These are phyloP conservation scores for Idaea biselata DNA, from an alignment of 2,888 invertebrate species.

Conservation along the genomic window DNA sequence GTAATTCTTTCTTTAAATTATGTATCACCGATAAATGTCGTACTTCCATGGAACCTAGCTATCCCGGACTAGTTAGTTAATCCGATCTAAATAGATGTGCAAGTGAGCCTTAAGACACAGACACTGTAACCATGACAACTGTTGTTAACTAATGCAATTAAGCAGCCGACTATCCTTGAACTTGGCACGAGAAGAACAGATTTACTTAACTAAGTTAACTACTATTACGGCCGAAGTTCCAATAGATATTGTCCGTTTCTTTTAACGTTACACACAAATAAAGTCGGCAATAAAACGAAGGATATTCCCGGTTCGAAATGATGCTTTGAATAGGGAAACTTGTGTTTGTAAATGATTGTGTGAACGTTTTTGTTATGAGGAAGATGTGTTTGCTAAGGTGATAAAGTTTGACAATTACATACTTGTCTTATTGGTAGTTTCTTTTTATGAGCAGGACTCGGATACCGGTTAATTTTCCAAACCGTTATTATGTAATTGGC, in stretches of 20 bases:
- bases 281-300: neutral
- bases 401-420: neutral
- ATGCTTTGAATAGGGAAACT: neutral
- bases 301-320: neutral
- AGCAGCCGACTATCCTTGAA: neutral
- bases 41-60: too few relatives aligned
- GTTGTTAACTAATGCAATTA: neutral
- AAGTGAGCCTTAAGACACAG: too few relatives aligned
- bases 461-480: too few relatives aligned
- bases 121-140: neutral
- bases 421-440: neutral
- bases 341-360: neutral
- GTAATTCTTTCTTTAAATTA: too few relatives aligned
- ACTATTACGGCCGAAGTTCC: neutral
- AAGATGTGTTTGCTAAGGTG: neutral
- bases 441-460: too few relatives aligned
- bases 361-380: neutral
- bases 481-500: too few relatives aligned
- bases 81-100: too few relatives aligned
- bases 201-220: neutral
- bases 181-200: neutral
- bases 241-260: neutral
- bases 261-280: neutral
- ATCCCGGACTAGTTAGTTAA: too few relatives aligned
- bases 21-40: too few relatives aligned